Base-by-base conservation (phyloP, 2,113 vertebrate genomes). In the Pagrus major region DNA sequence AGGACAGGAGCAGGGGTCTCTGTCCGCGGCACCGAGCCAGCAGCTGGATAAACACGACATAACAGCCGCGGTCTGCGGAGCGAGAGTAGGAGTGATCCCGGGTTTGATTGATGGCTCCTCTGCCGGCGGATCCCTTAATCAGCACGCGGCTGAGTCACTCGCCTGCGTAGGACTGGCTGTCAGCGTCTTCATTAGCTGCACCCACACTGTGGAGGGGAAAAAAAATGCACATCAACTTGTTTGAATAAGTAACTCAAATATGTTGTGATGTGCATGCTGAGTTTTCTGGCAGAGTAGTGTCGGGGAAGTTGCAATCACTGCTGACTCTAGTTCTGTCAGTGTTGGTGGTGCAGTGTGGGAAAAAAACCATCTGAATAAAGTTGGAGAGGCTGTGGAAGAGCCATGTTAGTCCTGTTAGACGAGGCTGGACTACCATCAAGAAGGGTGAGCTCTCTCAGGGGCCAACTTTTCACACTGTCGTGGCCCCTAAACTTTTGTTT, bases 71-170 rank as follows among this genome's bases (percentile, higher is more conserved):
- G 71, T 65, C 15, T 35, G 75, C 31, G 65, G 63, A 77, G 56
- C 27, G 80, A 74, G 87, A 76, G 84, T 80, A 66, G 87, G 85
- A 82, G 88, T 65, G 74, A 77, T 84, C 72, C 42, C 1, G 58
- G 18, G 3, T 66, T 72, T 91, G 88, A 91, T 52, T 88, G 88
- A 91, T 90, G 84, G 74, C 81, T 85, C 65, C 71, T 67, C 67
- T 59, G 73, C 85, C 56, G 6, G 47, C 23, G 11, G 66, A 88
- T 89, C 64, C 80, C 80, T 88, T 89, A 79, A 85, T 90, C 92
- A 86, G 90, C 89, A 88, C 27, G 2, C 5, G 10, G 82, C 59
- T 82, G 81, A 90, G 27, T 85, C 79, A 75, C 61, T 49, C 7
- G 59, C 42, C 47, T 60, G 87, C 71, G 76, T 79, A 65, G 86